A percentile compares a stretch with the other conserved stretches of the same genome.
Conservation (phyloP, 2,888 invertebrate species). For the Clivina fossor region DNA sequence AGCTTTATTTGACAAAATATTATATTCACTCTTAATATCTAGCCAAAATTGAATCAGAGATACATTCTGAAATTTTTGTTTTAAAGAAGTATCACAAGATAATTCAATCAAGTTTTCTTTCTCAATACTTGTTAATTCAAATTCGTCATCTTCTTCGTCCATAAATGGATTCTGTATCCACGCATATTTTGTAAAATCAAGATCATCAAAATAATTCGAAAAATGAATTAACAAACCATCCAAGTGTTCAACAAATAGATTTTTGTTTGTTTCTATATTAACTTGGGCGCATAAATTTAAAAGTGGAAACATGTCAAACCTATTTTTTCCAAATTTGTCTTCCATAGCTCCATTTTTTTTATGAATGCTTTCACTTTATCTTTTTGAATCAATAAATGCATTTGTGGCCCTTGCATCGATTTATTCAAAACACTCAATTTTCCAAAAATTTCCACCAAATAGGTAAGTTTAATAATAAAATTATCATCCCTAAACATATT, state of each 20-base stretch:
- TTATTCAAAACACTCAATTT: conserved; percentile 24
- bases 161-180: conserved; percentile 20
- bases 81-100: conserved; percentile 30
- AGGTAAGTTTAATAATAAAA: conserved; percentile 21
- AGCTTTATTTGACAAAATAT: conserved; percentile 34
- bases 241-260: conserved; percentile 4
- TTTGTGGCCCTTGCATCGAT: conserved; percentile 21
- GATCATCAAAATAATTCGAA: conserved; percentile 19
- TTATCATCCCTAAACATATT: conserved; percentile 5
- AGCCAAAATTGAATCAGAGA: conserved; percentile 36
- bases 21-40: conserved; percentile 32
- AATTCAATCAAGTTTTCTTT: conserved; percentile 31
- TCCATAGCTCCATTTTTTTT: conserved; percentile 15
- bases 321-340: conserved; percentile 5
- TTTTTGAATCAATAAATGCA: conserved; percentile 10
- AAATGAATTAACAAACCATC: conserved; percentile 5
- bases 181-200: conserved; percentile 13
- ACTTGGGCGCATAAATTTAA: conserved; percentile 7
- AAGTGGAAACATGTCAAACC: conserved; percentile 16
- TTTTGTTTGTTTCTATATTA: conserved; percentile 15
- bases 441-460: conserved; percentile 24
- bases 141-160: conserved; percentile 34
- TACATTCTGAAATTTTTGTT: conserved; percentile 34
- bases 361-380: conserved; percentile 17
- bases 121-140: conserved; percentile 32